Conservation (phyloP, 2,113 vertebrate species). For the Nesoenas mayeri region DNA sequence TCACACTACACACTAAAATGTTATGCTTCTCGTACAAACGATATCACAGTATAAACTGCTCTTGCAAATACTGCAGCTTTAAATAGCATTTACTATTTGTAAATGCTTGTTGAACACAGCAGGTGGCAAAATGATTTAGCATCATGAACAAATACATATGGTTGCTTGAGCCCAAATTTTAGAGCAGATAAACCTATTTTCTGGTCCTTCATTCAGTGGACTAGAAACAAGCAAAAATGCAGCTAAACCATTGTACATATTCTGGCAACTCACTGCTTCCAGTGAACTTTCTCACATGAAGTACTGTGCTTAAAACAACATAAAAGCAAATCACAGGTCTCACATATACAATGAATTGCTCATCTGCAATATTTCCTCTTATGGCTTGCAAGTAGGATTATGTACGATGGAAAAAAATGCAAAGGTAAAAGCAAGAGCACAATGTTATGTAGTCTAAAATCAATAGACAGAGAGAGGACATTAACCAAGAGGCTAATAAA, state of each 20-base stretch:
- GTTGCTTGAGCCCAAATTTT: conserved; percentile 73
- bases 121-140: conserved; percentile 75
- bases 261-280: conserved; percentile 32
- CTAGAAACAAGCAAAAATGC: conserved; percentile 70
- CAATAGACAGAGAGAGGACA: conserved; percentile 53
- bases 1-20: conserved; percentile 18
- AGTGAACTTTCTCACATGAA: conserved; percentile 46
- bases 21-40: neutral
- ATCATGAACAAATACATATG: conserved; percentile 72
- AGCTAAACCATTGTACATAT: conserved; percentile 39
- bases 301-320: conserved; percentile 33
- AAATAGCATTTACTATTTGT: conserved; percentile 71
- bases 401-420: neutral
- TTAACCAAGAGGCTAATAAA: conserved; percentile 76
- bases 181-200: conserved; percentile 73
- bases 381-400: conserved; percentile 19
- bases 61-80: conserved; percentile 70
- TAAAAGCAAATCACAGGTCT: conserved; percentile 39
- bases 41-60: conserved; percentile 49
- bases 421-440: conserved; percentile 53
- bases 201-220: conserved; percentile 69
- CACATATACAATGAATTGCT: neutral
- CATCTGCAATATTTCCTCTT: conserved; percentile 5
- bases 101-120: conserved; percentile 73
- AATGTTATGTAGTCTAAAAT: conserved; percentile 59